Evolutionary conservation across 2,797 vertebrate species (phyloP).

Genomic region (Coilia nasus): DNA sequence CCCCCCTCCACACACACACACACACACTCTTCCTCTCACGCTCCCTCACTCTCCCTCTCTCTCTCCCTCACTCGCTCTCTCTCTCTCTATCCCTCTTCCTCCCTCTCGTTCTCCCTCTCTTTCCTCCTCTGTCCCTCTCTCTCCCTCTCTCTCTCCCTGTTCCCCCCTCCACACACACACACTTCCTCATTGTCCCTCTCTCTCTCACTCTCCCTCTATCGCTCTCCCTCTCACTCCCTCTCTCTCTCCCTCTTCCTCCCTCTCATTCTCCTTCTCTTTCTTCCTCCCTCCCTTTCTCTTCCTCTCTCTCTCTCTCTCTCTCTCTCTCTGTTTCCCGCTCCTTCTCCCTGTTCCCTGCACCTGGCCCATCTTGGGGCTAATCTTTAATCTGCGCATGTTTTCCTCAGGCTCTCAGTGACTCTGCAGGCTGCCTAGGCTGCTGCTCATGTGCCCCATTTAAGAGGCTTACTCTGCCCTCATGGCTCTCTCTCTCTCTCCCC

Average conservation of each 20-base stretch:
- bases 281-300: neutral
- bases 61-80: neutral
- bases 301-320: neutral
- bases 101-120: constrained; percentile 10
- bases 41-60: neutral
- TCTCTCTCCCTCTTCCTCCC: neutral
- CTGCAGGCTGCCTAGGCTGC: constrained; percentile 30
- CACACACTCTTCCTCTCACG: neutral
- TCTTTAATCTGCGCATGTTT: constrained; percentile 28
- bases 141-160: neutral
- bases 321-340: neutral
- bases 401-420: constrained; percentile 23
- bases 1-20: no score
- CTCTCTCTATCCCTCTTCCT: neutral
- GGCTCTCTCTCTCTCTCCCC: neutral
- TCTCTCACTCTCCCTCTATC: neutral
- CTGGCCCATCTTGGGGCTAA: constrained; percentile 18
- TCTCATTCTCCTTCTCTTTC: neutral
- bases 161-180: no score
- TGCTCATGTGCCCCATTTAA: constrained; percentile 37
- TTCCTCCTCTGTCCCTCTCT: neutral
- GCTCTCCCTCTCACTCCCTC: neutral
- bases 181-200: neutral
- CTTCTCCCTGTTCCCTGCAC: neutral
- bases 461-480: constrained; percentile 7